phyloP scores from a whole-genome alignment of 1,140 invertebrate species.

The Tyrophagus putrescentiae region DNA sequence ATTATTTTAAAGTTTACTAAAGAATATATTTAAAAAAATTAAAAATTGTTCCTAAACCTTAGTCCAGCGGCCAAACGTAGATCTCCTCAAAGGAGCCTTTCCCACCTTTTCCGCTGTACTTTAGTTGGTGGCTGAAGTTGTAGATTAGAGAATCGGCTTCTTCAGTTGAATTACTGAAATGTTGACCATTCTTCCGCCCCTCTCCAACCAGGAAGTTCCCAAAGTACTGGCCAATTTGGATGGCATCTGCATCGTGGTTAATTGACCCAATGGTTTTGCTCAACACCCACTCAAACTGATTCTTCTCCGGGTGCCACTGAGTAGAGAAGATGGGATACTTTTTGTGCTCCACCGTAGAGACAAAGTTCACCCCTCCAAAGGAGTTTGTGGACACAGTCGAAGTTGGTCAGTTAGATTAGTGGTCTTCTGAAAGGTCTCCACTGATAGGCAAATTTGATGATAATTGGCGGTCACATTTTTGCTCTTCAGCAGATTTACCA shows the following conservation, averaged over 20 bases:
- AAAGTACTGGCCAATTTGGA: slow-evolving; percentile 55
- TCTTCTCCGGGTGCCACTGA: slow-evolving; percentile 85
- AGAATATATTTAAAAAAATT: too few relatives aligned
- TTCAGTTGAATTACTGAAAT: slow-evolving; percentile 1
- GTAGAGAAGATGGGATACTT: slow-evolving; percentile 60
- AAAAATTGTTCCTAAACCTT: neutral
- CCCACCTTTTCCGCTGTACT: neutral
- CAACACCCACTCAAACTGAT: slow-evolving; percentile 56
- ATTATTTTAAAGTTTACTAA: too few relatives aligned
- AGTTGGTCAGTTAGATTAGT: slow-evolving; percentile 51
- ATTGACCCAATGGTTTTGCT: slow-evolving; percentile 38
- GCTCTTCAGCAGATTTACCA: slow-evolving; percentile 30
- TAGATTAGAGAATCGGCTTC: neutral
- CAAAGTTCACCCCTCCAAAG: slow-evolving; percentile 43
- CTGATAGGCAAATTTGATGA: slow-evolving; percentile 56
- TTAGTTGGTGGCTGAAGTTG: neutral
- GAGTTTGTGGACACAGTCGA: slow-evolving; percentile 41
- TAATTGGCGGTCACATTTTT: slow-evolving; percentile 54
- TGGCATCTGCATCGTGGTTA: slow-evolving; percentile 47
- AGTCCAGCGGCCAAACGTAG: neutral
- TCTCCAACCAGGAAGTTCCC: slow-evolving; percentile 66
- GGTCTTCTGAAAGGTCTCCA: slow-evolving; percentile 40
- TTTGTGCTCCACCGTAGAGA: slow-evolving; percentile 42
- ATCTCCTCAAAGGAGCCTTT: neutral
- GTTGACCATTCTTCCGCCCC: slow-evolving; percentile 28